Evolutionary conservation across 2,113 vertebrate species (phyloP).

Genomic region (Orcinus orca): DNA sequence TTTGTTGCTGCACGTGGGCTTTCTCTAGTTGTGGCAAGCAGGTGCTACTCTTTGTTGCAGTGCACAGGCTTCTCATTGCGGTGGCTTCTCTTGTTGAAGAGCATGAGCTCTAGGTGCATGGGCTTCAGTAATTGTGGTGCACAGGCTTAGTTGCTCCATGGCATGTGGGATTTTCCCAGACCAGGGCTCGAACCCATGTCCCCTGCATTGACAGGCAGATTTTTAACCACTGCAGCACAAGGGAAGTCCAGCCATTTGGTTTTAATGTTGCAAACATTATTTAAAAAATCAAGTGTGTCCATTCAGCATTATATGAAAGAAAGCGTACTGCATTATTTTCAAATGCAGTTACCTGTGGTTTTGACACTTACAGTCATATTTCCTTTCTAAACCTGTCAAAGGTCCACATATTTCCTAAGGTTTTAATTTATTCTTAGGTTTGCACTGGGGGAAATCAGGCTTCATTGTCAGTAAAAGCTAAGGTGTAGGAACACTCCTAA

Average conservation of each 20-base stretch:
- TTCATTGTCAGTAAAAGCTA: conserved; percentile 22
- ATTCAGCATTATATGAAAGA: background rate
- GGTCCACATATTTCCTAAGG: conserved; percentile 16
- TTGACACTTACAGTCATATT: conserved; percentile 32
- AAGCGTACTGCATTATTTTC: background rate
- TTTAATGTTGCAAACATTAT: conserved; percentile 18
- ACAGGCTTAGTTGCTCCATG: too few species aligned
- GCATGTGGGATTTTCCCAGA: too few species aligned
- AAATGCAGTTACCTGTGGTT: background rate
- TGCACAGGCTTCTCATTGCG: too few species aligned
- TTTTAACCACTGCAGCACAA: too few species aligned
- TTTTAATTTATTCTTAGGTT: conserved; percentile 53
- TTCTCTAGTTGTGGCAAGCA: too few species aligned
- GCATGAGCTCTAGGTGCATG: too few species aligned
- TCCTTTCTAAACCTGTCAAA: conserved; percentile 45
- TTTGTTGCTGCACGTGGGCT: too few species aligned
- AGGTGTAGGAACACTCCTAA: background rate
- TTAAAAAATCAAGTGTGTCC: background rate
- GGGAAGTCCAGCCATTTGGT: background rate
- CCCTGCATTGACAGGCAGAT: too few species aligned
- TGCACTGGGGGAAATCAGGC: background rate
- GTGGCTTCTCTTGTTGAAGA: too few species aligned
- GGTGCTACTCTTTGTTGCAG: too few species aligned
- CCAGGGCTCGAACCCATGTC: too few species aligned
- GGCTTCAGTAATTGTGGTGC: too few species aligned